Base-by-base conservation (phyloP, 2,797 vertebrate genomes). In the Poliocrania exsul region DNA sequence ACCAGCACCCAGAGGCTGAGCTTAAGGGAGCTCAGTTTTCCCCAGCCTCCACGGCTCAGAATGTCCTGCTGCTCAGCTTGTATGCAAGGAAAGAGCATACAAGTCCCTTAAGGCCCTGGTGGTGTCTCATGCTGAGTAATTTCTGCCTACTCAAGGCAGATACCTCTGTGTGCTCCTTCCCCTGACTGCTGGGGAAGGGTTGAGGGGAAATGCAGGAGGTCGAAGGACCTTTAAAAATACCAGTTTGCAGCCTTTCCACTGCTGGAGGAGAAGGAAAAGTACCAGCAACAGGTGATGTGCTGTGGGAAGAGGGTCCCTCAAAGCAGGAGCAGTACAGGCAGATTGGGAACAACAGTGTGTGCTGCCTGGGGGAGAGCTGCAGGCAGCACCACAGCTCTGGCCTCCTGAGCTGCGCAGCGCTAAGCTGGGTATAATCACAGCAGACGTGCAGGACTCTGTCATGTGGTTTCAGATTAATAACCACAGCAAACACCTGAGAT, bases 301-400 rank as follows among this genome's bases (percentile, higher is more conserved):
- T 7, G 25, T 9, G 3, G 35, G 51, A 92, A 65, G 25, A 37
- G 61, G 5, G 9, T 70, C 16, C 61, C 40, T 83, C 19, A 26
- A 18, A 67, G 25, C 31, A 37, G 49, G 57, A 65, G 50, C n/a
- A 35, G 58, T 42, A 62, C 16, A 57, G 31, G 29, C 10, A 4
- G 53, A 4, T 5, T 2, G 0, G 53, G 62, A 67, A 4, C 15
- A 33, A 8, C 20, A 0, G 4, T 25, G 44, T 19, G 6, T 6
- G 2, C 19, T 67, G 75, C 16, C 1, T 0, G 13, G 38, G 40
- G 10, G 26, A 74, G 69, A 78, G 62, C 73, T 69, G 54, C 67
- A 38, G 79, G 71, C 75, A 75, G 53, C 56, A 71, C 49, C 11
- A 1, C 17, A 23, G 38, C 26, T 64, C 54, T 74, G 46, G 75